These are phyloP conservation scores for Acanthococcus lagerstroemiae DNA, from an alignment of 2,888 invertebrate species.

Conservation along the genomic window DNA sequence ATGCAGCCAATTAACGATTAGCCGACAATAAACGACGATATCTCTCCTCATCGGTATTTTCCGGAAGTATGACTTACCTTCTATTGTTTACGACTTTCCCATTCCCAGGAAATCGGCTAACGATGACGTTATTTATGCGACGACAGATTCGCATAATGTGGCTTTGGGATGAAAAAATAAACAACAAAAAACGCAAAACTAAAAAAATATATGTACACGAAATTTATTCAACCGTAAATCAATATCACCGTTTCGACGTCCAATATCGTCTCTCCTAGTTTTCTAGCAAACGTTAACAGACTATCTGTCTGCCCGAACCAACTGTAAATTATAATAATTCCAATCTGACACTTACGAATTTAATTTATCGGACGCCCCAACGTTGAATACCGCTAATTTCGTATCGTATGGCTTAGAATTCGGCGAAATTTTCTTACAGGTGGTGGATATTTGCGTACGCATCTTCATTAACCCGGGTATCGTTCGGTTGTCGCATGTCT, in stretches of 20 bases:
- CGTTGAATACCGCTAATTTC: too few relatives aligned
- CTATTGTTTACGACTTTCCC: slow-evolving; percentile 7
- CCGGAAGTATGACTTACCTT: slow-evolving; percentile 17
- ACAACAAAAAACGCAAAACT: too few relatives aligned
- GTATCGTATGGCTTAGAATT: too few relatives aligned
- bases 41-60: slow-evolving; percentile 13
- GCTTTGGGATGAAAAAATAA: too few relatives aligned
- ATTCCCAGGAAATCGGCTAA: slow-evolving; percentile 5
- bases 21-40: slow-evolving; percentile 2
- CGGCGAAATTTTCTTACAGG: too few relatives aligned
- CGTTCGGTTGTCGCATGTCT: too few relatives aligned
- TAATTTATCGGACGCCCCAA: not conserved
- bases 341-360: not conserved
- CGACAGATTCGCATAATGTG: not conserved
- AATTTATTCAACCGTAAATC: not conserved
- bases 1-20: slow-evolving; percentile 18
- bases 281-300: too few relatives aligned
- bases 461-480: too few relatives aligned
- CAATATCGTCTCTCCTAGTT: too few relatives aligned
- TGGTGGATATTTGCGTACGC: too few relatives aligned
- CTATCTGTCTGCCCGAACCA: not conserved
- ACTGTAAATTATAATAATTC: not conserved
- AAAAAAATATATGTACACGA: not conserved
- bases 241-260: not conserved
- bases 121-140: not conserved